phyloP scores from a whole-genome alignment of 53 echinoderm and acorn worm genomes.

The Astropecten irregularis region DNA sequence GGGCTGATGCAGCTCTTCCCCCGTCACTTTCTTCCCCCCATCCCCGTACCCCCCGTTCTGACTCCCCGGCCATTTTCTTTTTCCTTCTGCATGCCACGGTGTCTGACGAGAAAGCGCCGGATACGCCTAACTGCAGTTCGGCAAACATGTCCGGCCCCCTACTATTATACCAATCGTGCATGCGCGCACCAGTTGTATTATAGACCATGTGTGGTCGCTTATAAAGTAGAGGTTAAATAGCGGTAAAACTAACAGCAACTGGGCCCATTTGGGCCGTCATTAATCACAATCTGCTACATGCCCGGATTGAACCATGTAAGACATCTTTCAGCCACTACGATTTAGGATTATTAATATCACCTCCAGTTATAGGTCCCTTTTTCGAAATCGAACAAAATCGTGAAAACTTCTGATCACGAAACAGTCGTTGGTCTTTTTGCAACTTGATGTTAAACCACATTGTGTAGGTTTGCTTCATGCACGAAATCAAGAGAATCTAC shows the following conservation, averaged over 20 bases:
- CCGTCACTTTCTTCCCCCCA: too few species aligned
- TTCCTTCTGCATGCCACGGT: constrained; percentile 29
- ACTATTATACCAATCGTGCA: too few species aligned
- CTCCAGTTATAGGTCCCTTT: too few species aligned
- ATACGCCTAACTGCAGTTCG: constrained; percentile 46
- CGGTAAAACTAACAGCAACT: constrained; percentile 46
- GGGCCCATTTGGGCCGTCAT: constrained; percentile 11
- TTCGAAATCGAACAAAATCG: too few species aligned
- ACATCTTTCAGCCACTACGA: constrained; percentile 25
- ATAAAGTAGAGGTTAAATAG: constrained; percentile 45
- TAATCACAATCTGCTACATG: constrained; percentile 45
- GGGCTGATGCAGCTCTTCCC: too few species aligned
- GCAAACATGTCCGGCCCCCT: constrained; percentile 22
- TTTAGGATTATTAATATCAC: constrained; percentile 27
- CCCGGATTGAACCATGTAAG: neutral
- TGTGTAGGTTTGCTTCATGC: too few species aligned
- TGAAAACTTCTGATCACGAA: too few species aligned
- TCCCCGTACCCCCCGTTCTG: too few species aligned
- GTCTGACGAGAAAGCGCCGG: constrained; percentile 53
- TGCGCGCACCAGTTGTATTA: constrained; percentile 41
- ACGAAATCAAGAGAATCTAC: too few species aligned
- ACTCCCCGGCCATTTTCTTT: constrained; percentile 3
- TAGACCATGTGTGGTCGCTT: constrained; percentile 39
- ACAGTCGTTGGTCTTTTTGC: too few species aligned
- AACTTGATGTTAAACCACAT: too few species aligned